Evolutionary conservation across 2,113 vertebrate genomes (phyloP).

Genomic region (Callipepla squamata): DNA sequence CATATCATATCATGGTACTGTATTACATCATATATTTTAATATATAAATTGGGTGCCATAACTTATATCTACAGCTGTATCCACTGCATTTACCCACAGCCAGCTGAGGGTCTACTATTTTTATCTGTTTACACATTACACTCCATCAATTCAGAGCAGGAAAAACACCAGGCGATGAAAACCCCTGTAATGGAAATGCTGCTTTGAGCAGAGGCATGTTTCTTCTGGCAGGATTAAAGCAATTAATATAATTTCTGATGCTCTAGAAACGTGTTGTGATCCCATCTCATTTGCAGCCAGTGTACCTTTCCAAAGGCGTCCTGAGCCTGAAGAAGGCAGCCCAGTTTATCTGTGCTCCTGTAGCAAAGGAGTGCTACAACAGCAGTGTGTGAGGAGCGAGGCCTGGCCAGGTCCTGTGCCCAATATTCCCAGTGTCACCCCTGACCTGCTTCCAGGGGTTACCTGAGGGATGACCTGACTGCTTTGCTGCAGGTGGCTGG

Average conservation of each 20-base stretch:
- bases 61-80: background rate
- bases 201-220: background rate
- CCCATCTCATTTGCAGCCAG: background rate
- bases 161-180: background rate
- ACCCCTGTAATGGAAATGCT: background rate
- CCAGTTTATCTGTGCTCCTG: background rate
- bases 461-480: background rate
- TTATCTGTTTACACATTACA: background rate
- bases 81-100: background rate
- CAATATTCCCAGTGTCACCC: accelerated
- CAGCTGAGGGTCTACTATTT: background rate
- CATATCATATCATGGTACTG: background rate
- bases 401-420: background rate
- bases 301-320: background rate
- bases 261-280: background rate
- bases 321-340: background rate
- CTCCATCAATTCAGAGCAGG: background rate
- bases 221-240: constrained; percentile 13
- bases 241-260: background rate
- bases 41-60: background rate
- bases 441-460: background rate
- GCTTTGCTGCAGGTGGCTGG: background rate
- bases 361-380: background rate
- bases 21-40: background rate
- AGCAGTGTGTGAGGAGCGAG: background rate